Base-by-base conservation (phyloP, 1,140 invertebrate genomes). In the Whitmania pigra region DNA sequence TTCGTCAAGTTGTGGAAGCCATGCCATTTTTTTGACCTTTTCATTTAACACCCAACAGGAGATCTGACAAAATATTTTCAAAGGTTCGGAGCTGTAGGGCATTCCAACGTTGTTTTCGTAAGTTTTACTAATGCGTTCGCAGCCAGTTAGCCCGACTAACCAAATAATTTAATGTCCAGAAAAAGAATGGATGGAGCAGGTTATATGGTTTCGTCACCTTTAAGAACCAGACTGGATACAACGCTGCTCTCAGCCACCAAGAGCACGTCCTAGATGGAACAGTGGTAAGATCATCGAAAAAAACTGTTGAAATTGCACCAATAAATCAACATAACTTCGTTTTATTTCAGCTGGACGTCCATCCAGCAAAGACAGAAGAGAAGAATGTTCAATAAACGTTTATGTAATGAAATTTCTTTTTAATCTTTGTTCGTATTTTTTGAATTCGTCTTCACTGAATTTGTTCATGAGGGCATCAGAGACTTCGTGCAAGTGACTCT, bases 161-260 rank as follows among this genome's bases (percentile, higher is more conserved):
- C 43, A 5, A 49, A 15, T 13, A 17, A 49, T 15, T 49, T 49
- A 1, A 49, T 49, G 5, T 11, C 43, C 43, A 70, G 69, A 18
- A 18, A 4, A 53, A 3, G 6, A 22, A 36, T 53, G 69, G 69
- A 7, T 53, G 31, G 22, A 70, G 69, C 69, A 70, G 22, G 29
- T 3, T 3, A 25, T 70, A 70, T 25, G 69, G 69, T 20, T 70
- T 70, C 53, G 69, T 70, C 36, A 70, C 69, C 2, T 70, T 70
- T 27, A 36, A 70, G n/a, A 20, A 54, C n/a, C 3, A 5, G 2
- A 53, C 53, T 3, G 69, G 4, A 3, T 70, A 53, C 49, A 25
- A 53, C 40, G 53, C 43, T 13, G 69, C 53, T 27, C 29, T 70
- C 15, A 70, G 53, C n/a, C 69, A 70, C 25, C 22, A 70, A 53